Conservation (phyloP, 1,140 invertebrate genomes). For the Epicauta chinensis region DNA sequence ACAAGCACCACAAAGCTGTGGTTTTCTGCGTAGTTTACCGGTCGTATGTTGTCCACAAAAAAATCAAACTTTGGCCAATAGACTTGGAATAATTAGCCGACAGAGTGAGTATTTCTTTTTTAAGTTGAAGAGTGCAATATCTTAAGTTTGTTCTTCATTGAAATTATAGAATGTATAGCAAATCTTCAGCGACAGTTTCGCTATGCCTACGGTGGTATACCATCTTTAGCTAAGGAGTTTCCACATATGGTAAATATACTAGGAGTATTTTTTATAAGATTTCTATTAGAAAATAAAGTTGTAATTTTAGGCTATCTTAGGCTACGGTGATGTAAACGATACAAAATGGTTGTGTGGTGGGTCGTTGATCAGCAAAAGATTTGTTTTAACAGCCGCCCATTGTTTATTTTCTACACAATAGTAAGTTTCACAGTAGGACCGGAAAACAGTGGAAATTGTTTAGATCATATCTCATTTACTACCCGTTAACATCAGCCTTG, state of each 20-base stretch:
- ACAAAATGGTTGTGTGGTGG: slow-evolving; percentile 36
- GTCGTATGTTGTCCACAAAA: neutral
- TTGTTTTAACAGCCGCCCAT: slow-evolving; percentile 26
- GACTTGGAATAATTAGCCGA: neutral
- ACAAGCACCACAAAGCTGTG: neutral
- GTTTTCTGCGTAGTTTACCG: neutral
- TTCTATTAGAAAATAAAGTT: neutral
- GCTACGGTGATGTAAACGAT: slow-evolving; percentile 15
- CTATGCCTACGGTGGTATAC: slow-evolving; percentile 10
- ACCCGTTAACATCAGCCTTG: too few relatives aligned
- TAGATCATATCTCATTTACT: too few relatives aligned
- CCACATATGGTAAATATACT: slow-evolving; percentile 15
- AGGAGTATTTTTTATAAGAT: neutral
- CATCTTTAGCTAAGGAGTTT: slow-evolving; percentile 11
- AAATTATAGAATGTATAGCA: slow-evolving; percentile 5
- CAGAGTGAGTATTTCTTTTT: neutral
- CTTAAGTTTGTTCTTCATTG: neutral
- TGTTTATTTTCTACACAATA: slow-evolving; percentile 18
- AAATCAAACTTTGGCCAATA: neutral
- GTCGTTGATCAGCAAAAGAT: slow-evolving; percentile 20
- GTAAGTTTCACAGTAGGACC: too few relatives aligned
- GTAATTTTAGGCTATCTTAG: slow-evolving; percentile 21
- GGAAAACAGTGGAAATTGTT: too few relatives aligned
- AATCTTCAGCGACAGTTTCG: neutral
- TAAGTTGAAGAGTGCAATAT: neutral